Evolutionary conservation across 2,113 vertebrate genomes (phyloP), one percentile per base, ranked within the genome.

Genomic region (Dendrocopos noguchii): DNA sequence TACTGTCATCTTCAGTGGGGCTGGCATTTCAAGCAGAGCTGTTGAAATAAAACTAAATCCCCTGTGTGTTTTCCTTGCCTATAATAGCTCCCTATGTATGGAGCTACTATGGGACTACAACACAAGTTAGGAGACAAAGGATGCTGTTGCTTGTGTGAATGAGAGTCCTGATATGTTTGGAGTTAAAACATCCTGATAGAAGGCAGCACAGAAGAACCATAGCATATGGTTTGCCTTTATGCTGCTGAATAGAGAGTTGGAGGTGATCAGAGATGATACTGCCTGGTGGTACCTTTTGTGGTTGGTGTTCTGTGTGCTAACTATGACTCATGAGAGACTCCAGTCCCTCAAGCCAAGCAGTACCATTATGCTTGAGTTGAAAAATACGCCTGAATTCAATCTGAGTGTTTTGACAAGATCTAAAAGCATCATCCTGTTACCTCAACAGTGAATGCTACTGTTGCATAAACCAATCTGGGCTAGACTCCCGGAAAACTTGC

Each of bases 121-220:
- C 1, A 2, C 6, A 18, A 34, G 11, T 24, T 52, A 42, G 22
- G 12, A 80, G 50, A 24, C 29, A 50, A 64, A n/a, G 14, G 27
- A 33, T 19, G 75, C 22, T 65, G 27, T 42, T 78, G 47, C 29
- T 78, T 80, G 17, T 34, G 8, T 50, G 42, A 86, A 56, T 50
- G n/a, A 2, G 44, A 31, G 18, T 9, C 67, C 11, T 10, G 3
- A 22, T 42, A 18, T 27, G 4, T 24, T 61, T 79, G 22, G 9
- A 57, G 5, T 42, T 57, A 63, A 70, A 76, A 25, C 5, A 53
- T 60, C 27, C 27, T 52, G 6, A 12, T 2, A 24, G 52, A 63
- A 46, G 10, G 7, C 1, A 5, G 7, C 53, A 57, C 4, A 7
- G 14, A 65, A 61, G 15, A 75, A 57, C 39, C 0, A 0, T n/a